phyloP scores from a whole-genome alignment of 2,888 invertebrate species.

The Autographa pulchrina region DNA sequence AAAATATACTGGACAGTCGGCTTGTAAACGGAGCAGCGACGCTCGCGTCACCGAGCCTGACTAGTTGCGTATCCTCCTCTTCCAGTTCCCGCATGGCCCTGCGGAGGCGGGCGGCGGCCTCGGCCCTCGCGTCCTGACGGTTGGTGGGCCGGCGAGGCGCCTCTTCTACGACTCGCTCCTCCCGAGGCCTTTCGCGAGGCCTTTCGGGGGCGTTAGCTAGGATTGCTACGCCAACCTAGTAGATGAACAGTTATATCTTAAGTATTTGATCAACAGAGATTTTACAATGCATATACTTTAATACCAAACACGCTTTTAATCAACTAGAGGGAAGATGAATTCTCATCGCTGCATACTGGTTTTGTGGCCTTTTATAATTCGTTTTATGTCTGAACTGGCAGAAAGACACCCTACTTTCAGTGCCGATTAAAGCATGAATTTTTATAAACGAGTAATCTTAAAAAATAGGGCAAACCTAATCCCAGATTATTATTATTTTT shows the following conservation, averaged over 20 bases:
- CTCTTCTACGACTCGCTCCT: constrained; percentile 92
- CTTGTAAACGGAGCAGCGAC: constrained; percentile 99
- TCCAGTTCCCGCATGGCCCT: constrained; percentile 95
- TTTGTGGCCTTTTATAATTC: too few species aligned
- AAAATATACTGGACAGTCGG: constrained; percentile 97
- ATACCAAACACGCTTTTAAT: too few species aligned
- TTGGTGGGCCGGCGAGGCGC: constrained; percentile 79
- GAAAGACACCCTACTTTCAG: too few species aligned
- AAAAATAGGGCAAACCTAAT: too few species aligned
- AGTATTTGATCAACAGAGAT: too few species aligned
- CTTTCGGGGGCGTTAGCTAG: constrained; percentile 94
- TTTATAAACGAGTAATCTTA: too few species aligned
- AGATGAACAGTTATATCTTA: background rate
- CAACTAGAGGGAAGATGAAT: too few species aligned
- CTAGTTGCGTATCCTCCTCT: constrained; percentile 96
- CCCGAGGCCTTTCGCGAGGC: constrained; percentile 73
- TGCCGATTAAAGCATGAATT: too few species aligned
- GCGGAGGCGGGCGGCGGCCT: constrained; percentile 88
- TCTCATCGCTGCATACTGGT: too few species aligned
- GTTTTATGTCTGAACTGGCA: too few species aligned
- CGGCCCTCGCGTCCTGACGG: constrained; percentile 76
- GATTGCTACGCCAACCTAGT: constrained; percentile 95
- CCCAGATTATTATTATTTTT: too few species aligned
- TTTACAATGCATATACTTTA: background rate
- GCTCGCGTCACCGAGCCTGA: constrained; percentile 99